Evolutionary conservation across 2,797 vertebrate species (phyloP), one percentile per base, ranked within the genome.

Genomic region (Lerista edwardsae): DNA sequence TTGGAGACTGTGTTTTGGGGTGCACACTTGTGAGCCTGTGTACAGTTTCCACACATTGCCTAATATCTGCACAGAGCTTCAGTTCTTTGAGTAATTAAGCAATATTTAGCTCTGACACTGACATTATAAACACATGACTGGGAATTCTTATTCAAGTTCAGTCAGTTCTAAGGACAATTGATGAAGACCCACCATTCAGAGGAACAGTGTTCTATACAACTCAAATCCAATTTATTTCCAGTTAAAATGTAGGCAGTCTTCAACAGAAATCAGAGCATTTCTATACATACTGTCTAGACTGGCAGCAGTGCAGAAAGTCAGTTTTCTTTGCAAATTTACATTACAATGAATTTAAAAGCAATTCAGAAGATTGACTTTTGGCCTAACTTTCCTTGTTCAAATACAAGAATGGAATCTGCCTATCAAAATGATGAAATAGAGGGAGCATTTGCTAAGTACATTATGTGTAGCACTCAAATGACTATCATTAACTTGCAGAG

Each of bases 281-380:
- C 79, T 77, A 79, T 91, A 47, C 39, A 85, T 72, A 86, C 44
- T 81, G 57, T 29, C 31, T 91, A 75, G 65, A 85, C 61, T 25
- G 75, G 29, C 29, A 77, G 68, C 57, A 84, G 62, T 39, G 80
- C 25, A 86, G 79, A 90, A 78, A 6, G 36, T 85, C 69, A 9
- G 1, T 39, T 41, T 88, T 88, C 77, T 87, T 25, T 83, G 57
- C 73, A 87, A 87, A 92, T 95, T 91, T 92, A 88, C 88, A 94
- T 93, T 90, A 90, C 90, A 94, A 91, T 90, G 68, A 89, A 86
- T 83, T 90, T 93, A 83, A 93, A 91, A 89, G n/a, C 19, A 86
- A 87, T 91, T 91, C 51, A 84, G 77, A 89, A 84, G 59, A 83
- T 86, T 92, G 85, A 83, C 76, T 80, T 87, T 88, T 86, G 88